Conservation (phyloP, 2,797 vertebrate species). For the Sphenodon punctatus region DNA sequence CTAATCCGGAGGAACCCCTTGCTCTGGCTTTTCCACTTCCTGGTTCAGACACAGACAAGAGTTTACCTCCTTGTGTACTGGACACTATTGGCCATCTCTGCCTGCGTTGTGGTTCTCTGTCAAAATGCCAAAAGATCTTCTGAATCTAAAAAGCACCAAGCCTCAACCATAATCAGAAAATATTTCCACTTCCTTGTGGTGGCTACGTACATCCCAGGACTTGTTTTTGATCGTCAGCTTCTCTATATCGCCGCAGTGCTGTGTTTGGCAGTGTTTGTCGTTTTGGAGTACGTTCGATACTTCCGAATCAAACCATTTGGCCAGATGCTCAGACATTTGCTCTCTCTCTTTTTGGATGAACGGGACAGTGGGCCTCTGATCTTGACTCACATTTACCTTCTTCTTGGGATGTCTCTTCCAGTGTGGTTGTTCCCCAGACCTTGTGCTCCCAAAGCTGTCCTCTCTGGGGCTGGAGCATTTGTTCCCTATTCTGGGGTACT, state of each 20-base stretch:
- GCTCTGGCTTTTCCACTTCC: conserved; percentile 91
- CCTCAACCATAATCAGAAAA: conserved; percentile 88
- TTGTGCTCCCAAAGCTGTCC: conserved; percentile 84
- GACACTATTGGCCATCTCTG: conserved; percentile 81
- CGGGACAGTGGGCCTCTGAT: conserved; percentile 95
- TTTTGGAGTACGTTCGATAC: conserved; percentile 91
- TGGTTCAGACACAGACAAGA: conserved; percentile 83
- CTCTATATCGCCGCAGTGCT: conserved; percentile 88
- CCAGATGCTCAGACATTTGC: conserved; percentile 84
- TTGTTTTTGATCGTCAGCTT: conserved; percentile 89
- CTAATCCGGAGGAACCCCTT: conserved; percentile 91
- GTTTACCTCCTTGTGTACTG: conserved; percentile 89
- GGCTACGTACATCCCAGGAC: conserved; percentile 90
- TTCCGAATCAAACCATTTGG: conserved; percentile 93
- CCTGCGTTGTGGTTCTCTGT: conserved; percentile 86
- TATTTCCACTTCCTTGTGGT: conserved; percentile 96
- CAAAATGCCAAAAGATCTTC: conserved; percentile 87
- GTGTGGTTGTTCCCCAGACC: conserved; percentile 92
- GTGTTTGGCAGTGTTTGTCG: conserved; percentile 87
- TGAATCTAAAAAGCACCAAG: conserved; percentile 91
- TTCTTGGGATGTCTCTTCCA: conserved; percentile 93
- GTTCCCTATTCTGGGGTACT: conserved; percentile 93
- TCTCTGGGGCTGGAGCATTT: conserved; percentile 84
- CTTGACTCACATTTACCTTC: conserved; percentile 93
- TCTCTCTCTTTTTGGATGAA: conserved; percentile 94